Base-by-base conservation (phyloP, 2,888 invertebrate species). In the Eudiplozoon nipponicum region DNA sequence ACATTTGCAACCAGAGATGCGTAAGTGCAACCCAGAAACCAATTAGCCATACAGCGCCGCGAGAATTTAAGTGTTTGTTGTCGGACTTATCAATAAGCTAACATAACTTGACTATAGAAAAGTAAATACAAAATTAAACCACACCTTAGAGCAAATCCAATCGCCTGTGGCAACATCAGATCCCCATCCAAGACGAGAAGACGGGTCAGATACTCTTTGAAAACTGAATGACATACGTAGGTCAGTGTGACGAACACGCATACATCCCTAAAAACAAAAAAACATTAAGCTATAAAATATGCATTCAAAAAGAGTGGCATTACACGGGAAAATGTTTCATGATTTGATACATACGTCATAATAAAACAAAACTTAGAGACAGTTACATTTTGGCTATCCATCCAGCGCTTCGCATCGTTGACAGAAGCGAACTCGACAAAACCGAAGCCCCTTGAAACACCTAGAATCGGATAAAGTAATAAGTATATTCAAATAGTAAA, bases 381-480 rank as follows among this genome's bases (percentile, higher is more conserved):
- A n/a, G 29, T 44, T 44, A 45, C 36, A 40, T 40, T 40, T 40
- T 43, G 42, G 7, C 28, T 26, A 61, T 76, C 75, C 73, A 78
- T 77, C 75, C 77, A 77, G 59, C 69, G 69, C 59, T 69, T 69
- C 55, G 78, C 76, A 65, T 76, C 75, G 60, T 69, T 68, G 60
- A 72, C 68, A 61, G 71, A 70, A 62, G 70, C 68, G 70, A 80
- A 80, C 68, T 80, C 78, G 66, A 78, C 74, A 69, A 76, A 76
- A 66, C 72, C 74, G 67, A 74, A 74, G 57, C 73, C 73, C 58
- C 73, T 68, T 62, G 74, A 73, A 61, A 71, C 69, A 68, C 76
- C 76, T 74, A 54, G 19, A 20, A 33, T 39, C 28, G 39, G 11
- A 40, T 3, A 33, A 5, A n/a, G n/a, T n/a, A n/a, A n/a, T n/a